Conservation (phyloP, 1,140 invertebrate species). For the Vanessa atalanta region DNA sequence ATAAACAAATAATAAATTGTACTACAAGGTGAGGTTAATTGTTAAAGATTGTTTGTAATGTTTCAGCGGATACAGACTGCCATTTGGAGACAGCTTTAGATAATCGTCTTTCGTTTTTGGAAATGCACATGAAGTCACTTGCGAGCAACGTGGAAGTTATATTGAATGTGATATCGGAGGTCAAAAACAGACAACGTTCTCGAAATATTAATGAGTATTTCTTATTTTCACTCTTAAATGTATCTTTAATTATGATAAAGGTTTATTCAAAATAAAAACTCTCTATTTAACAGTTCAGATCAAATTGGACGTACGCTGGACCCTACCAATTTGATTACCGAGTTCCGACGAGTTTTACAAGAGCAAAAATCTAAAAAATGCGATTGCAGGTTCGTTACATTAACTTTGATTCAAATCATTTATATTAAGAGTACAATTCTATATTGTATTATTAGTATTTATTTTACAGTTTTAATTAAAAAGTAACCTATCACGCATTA, state of each 20-base stretch:
- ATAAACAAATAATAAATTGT: too few species aligned
- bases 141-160: slow-evolving; percentile 58
- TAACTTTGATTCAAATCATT: too few species aligned
- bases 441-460: too few species aligned
- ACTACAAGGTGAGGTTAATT: too few species aligned
- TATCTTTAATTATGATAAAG: background rate
- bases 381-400: slow-evolving; percentile 65
- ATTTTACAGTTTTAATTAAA: too few species aligned
- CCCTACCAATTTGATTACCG: slow-evolving; percentile 51
- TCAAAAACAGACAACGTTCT: slow-evolving; percentile 56
- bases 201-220: slow-evolving; percentile 43
- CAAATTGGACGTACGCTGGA: slow-evolving; percentile 43
- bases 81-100: slow-evolving; percentile 50
- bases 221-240: background rate
- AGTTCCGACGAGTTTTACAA: slow-evolving; percentile 63
- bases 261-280: background rate
- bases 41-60: background rate
- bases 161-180: slow-evolving; percentile 58
- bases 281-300: slow-evolving; percentile 33
- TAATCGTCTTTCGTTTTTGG: slow-evolving; percentile 51
- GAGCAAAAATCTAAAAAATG: slow-evolving; percentile 67
- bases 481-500: too few species aligned
- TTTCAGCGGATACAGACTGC: slow-evolving; percentile 49
- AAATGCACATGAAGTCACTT: slow-evolving; percentile 54
- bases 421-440: too few species aligned